Conservation (phyloP, 92 coral and sea anemone species). For the Porites divaricata region DNA sequence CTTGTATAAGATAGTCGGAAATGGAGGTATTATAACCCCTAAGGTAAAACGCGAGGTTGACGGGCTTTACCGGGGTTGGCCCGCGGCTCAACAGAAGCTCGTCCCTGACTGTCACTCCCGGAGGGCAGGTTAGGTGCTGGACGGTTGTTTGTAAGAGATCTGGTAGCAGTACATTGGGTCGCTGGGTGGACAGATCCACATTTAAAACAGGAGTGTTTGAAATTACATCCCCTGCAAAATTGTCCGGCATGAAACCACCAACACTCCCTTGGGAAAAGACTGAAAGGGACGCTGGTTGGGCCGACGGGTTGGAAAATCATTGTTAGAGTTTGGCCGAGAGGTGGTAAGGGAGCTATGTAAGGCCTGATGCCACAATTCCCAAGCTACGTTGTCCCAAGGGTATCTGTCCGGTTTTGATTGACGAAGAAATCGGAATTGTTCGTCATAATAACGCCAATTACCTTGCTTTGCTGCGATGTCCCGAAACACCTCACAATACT, state of each 20-base stretch:
- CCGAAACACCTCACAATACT: slow-evolving; percentile 62
- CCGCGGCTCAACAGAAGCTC: slow-evolving; percentile 8
- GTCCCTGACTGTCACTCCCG: slow-evolving; percentile 10
- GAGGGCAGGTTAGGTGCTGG: neutral
- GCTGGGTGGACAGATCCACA: no score
- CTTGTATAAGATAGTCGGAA: slow-evolving; percentile 24
- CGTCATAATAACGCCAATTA: slow-evolving; percentile 34
- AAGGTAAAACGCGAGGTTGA: slow-evolving; percentile 20
- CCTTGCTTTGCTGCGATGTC: slow-evolving; percentile 39
- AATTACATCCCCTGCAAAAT: neutral
- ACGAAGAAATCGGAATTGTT: slow-evolving; percentile 58
- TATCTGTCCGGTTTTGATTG: slow-evolving; percentile 41
- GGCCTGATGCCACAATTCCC: slow-evolving; percentile 60
- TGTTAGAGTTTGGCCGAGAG: neutral
- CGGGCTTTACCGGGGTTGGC: slow-evolving; percentile 61
- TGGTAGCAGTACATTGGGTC: neutral
- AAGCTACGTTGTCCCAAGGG: slow-evolving; percentile 52
- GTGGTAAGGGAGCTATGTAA: slow-evolving; percentile 10
- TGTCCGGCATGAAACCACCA: neutral
- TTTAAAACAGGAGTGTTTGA: no score
- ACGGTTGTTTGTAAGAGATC: neutral
- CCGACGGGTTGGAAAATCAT: no score
- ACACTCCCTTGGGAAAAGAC: no score
- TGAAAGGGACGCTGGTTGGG: no score
- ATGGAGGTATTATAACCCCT: slow-evolving; percentile 26